Evolutionary conservation across 1,140 invertebrate species (phyloP).

Genomic region (Brachionus koreanus): DNA sequence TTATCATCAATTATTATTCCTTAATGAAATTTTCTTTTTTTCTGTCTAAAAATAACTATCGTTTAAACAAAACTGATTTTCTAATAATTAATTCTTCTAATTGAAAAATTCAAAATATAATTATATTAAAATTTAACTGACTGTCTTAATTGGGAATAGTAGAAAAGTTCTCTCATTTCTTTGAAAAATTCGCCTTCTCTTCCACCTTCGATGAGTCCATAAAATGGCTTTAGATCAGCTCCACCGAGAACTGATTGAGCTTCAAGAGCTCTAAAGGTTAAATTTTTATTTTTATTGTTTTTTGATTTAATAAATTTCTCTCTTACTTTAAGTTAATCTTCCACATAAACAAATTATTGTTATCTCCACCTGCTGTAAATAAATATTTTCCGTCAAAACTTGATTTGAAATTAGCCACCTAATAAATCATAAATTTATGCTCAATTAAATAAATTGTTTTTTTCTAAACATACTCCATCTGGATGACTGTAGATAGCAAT

Average conservation of each 20-base stretch:
- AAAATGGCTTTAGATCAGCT: constrained; percentile 58
- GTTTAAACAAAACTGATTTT: too few relatives aligned
- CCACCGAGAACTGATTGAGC: constrained; percentile 58
- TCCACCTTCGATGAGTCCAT: constrained; percentile 58
- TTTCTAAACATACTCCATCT: constrained; percentile 58
- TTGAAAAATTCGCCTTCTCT: constrained; percentile 65
- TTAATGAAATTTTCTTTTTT: background rate
- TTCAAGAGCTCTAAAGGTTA: constrained; percentile 53
- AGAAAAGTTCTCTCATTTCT: constrained; percentile 69
- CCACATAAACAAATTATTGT: constrained; percentile 64
- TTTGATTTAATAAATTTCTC: too few relatives aligned
- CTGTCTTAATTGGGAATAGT: constrained; percentile 67
- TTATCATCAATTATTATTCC: background rate
- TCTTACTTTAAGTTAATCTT: constrained; percentile 62
- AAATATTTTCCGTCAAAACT: constrained; percentile 60
- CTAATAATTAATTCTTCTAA: too few relatives aligned
- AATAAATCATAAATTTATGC: constrained; percentile 32
- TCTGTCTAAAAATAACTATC: too few relatives aligned
- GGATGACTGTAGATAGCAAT: constrained; percentile 68
- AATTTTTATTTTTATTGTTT: too few relatives aligned
- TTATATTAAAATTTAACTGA: constrained; percentile 46
- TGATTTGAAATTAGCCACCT: constrained; percentile 53
- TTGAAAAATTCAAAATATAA: background rate
- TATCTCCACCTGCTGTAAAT: constrained; percentile 63
- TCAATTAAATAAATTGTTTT: background rate